A percentile compares a stretch with the other conserved stretches of the same genome.
These are phyloP conservation scores for Spheniscus humboldti DNA, from an alignment of 2,797 vertebrate genomes.

Conservation along the genomic window DNA sequence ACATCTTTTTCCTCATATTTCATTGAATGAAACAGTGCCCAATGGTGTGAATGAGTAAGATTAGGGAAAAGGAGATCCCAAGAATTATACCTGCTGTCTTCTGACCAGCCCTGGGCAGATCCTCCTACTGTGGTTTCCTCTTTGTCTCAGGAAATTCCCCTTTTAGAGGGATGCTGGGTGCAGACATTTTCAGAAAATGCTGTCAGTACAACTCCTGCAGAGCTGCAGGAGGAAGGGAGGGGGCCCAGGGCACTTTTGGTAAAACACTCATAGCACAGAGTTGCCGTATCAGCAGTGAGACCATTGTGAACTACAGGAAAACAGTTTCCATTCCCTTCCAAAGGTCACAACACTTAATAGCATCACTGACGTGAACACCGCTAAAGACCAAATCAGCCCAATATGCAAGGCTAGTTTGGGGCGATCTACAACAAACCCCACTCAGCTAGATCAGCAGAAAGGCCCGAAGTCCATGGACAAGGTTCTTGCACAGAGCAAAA, in stretches of 20 bases:
- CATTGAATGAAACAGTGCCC: neutral
- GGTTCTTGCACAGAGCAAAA: neutral
- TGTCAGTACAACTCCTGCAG: neutral
- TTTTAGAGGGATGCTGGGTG: neutral
- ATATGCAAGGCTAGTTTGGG: neutral
- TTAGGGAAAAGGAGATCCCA: neutral
- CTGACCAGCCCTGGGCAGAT: neutral
- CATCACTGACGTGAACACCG: neutral
- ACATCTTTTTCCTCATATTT: neutral
- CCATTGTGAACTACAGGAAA: neutral
- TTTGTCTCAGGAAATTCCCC: neutral
- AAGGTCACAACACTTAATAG: neutral
- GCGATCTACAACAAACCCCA: neutral
- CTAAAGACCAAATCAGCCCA: neutral
- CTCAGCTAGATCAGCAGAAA: neutral
- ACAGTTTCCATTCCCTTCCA: neutral
- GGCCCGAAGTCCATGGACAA: neutral
- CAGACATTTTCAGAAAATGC: constrained; percentile 1
- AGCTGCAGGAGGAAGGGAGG: neutral
- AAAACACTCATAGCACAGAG: neutral
- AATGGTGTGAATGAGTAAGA: neutral
- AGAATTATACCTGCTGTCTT: neutral
- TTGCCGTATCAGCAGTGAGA: neutral
- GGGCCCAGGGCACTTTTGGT: neutral
- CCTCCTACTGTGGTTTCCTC: neutral